Percentiles rank a stretch among this genome's conserved stretches.
These are phyloP conservation scores for Ferrisia virgata DNA, from an alignment of 2,888 invertebrate species.

Conservation along the genomic window DNA sequence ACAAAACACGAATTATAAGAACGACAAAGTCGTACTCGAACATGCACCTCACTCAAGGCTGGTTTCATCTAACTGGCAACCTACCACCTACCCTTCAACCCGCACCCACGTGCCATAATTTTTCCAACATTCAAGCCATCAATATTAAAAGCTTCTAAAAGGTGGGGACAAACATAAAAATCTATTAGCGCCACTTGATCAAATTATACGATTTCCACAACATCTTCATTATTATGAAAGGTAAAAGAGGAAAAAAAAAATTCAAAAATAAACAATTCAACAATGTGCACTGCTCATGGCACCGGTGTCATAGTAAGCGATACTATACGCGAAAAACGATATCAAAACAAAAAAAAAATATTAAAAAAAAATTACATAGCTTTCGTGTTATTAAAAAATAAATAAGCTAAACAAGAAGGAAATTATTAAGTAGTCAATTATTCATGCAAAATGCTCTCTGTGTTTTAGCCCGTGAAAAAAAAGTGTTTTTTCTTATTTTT, in stretches of 20 bases:
- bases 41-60: background rate
- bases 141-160: conserved; percentile 5
- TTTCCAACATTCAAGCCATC: background rate
- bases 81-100: background rate
- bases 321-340: conserved; percentile 30
- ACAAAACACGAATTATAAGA: background rate
- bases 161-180: background rate
- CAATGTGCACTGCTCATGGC: conserved; percentile 35
- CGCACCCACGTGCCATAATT: background rate
- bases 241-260: background rate
- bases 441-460: conserved; percentile 1
- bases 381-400: conserved; percentile 30
- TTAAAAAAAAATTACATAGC: conserved; percentile 3
- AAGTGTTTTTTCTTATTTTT: background rate
- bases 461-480: background rate
- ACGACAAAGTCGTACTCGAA: background rate
- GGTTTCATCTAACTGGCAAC: background rate
- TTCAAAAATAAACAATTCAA: conserved; percentile 16
- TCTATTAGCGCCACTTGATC: background rate
- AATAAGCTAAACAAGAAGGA: conserved; percentile 22
- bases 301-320: conserved; percentile 38
- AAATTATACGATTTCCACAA: conserved; percentile 1
- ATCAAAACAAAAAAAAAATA: background rate
- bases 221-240: background rate
- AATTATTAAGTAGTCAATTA: conserved; percentile 5